These are phyloP conservation scores for Chanos chanos DNA, from an alignment of 2,797 vertebrate genomes.

Conservation along the genomic window DNA sequence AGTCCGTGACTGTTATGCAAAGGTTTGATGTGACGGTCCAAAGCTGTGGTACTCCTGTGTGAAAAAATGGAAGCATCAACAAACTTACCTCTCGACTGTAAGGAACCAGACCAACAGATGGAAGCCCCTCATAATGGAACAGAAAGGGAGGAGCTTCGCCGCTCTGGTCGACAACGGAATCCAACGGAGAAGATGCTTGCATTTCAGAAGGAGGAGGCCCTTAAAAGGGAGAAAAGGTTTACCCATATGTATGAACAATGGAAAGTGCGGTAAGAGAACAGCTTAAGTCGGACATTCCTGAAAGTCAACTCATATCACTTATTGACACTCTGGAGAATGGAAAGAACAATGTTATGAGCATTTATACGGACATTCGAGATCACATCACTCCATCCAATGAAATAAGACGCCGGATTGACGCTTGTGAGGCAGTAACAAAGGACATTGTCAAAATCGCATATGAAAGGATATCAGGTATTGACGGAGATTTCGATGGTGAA, in stretches of 20 bases:
- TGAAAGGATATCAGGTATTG: conserved; percentile 25
- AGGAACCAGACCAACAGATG: not conserved
- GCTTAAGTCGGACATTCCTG: conserved; percentile 14
- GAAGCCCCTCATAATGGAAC: not conserved
- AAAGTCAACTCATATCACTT: not conserved
- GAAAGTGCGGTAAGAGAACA: conserved; percentile 14
- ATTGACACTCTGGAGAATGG: conserved; percentile 1
- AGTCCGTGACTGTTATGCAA: too few relatives aligned
- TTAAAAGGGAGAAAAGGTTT: conserved; percentile 21
- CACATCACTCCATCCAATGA: not conserved
- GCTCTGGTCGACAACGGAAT: not conserved
- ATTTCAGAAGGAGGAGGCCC: conserved; percentile 14
- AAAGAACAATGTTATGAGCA: conserved; percentile 2
- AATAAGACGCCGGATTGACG: conserved; percentile 10
- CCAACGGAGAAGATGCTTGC: conserved; percentile 29
- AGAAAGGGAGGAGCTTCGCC: not conserved
- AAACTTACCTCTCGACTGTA: not conserved
- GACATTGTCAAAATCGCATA: conserved; percentile 18
- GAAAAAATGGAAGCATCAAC: not conserved
- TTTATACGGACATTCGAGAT: not conserved
- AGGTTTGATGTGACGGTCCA: too few relatives aligned
- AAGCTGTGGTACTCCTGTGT: too few relatives aligned
- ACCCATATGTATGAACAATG: conserved; percentile 19
- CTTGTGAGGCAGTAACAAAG: conserved; percentile 20
- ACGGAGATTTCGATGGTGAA: conserved; percentile 24